Evolutionary conservation across 2,113 vertebrate genomes (phyloP), one percentile per base, ranked within the genome.

Genomic region (Cygnus buccinator): DNA sequence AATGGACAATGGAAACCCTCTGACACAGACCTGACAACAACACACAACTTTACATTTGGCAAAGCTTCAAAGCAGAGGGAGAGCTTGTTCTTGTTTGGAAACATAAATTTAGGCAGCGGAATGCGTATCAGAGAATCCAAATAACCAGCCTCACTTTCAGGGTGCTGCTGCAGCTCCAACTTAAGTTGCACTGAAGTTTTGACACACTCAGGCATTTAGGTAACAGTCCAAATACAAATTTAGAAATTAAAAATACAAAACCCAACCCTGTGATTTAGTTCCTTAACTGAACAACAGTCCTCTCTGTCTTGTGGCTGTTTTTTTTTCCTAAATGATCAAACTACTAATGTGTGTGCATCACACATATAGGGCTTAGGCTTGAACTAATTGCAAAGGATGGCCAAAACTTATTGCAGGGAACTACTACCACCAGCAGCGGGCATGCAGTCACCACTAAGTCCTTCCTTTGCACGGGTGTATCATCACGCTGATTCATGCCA

Each of bases 1-100:
- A 88, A 72, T 0, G 0, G 61, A 13, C 46, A 68, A 65, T 61
- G 19, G 22, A 48, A 83, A 86, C 26, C 2, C 1, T 0, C 4
- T 7, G 8, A 65, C 44, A n/a, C 41, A 74, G 70, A 59, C 33
- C 50, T 72, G n/a, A 55, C 37, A 84, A 72, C 28, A 87, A 14
- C 21, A 6, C 4, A 2, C 9, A 82, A 19, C n/a, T 75, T 68
- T 28, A 65, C 37, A 25, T 37, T 50, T 57, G 67, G 74, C 62
- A 90, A 55, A 88, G 37, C 31, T 87, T 63, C 58, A 41, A 54
- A 82, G 55, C 26, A 74, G 5, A 66, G 35, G 25, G 21, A 87
- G 70, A 91, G 10, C 41, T 57, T 86, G 39, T 13, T 83, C 11
- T 16, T 57, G 20, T 37, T 80, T 61, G 33, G 39, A 85, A 90